Evolutionary conservation across 2,888 invertebrate species (phyloP), one percentile per base, ranked within the genome.

Genomic region (Idaea straminata): DNA sequence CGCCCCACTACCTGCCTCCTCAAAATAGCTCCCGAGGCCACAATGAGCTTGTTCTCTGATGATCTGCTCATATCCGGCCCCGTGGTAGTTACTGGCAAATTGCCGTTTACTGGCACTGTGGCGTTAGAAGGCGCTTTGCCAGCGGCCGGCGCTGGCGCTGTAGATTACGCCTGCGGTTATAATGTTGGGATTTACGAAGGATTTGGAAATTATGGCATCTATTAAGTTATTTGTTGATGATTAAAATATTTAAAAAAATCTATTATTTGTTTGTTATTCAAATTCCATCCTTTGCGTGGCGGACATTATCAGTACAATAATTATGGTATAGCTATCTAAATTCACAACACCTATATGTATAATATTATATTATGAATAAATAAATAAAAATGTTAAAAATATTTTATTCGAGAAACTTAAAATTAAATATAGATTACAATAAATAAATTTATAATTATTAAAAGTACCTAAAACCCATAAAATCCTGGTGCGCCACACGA

Each of bases 101-200:
- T 80, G 64, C 83, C 81, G 0, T 77, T 79, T 57, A 61, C 79
- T 0, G 75, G 77, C 4, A 66, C 79, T 0, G 79, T 80, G 3
- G 70, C 68, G 5, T 62, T 83, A 36, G 80, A 82, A 67, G 84
- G 83, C 0, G 64, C 71, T 0, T 57, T 82, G 34, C 76, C 72
- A 3, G 69, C 67, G 0, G 63, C 15, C 4, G 72, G 72, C 1
- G 64, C 61, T 10, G 72, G 72, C 0, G n/a, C 62, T 0, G 72
- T 73, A 0, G 63, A 66, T 7, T 73, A 73, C 47, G 67, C 61
- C 0, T 69, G 72, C 61, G 66, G 68, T 0, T 62, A 69, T 15
- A 35, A 35, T 0, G 15, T 59, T 5, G 70, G 35, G 0, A 35
- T 67, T 0, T 66, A 59, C 25, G 61, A 16, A 6, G 64, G 63